Percentiles rank a stretch among this genome's conserved stretches.
Conservation (phyloP, 2,797 vertebrate genomes). For the Brotula barbata region DNA sequence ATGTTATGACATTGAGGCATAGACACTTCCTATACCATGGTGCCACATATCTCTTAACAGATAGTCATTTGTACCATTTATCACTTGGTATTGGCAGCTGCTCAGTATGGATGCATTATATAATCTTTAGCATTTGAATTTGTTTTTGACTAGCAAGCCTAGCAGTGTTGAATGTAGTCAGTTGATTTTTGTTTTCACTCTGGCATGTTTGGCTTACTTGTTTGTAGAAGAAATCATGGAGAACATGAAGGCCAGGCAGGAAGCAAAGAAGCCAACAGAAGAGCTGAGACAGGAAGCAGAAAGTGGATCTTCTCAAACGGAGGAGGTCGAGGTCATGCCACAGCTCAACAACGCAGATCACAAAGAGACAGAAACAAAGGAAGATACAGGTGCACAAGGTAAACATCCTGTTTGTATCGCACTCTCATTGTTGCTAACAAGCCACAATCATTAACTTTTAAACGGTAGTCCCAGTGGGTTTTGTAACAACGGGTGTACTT, state of each 20-base stretch:
- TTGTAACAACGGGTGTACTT: background rate
- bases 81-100: too few species aligned
- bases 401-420: conserved; percentile 42
- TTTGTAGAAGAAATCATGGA: conserved; percentile 87
- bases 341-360: conserved; percentile 54
- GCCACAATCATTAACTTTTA: background rate
- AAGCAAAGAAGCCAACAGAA: conserved; percentile 72
- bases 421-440: too few species aligned
- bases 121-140: background rate
- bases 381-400: conserved; percentile 76
- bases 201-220: background rate
- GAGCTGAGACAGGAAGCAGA: conserved; percentile 78
- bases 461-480: background rate
- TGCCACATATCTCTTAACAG: too few species aligned
- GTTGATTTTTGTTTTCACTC: too few species aligned
- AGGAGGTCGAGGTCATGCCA: conserved; percentile 52
- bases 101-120: too few species aligned
- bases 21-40: too few species aligned
- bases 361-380: conserved; percentile 59
- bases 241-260: conserved; percentile 81
- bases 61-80: too few species aligned
- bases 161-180: too few species aligned
- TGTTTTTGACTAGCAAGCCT: background rate
- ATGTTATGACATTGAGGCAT: too few species aligned
- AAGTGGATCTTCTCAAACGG: conserved; percentile 54